phyloP scores from a whole-genome alignment of 2,888 invertebrate species.

The Sarcophaga caerulescens region DNA sequence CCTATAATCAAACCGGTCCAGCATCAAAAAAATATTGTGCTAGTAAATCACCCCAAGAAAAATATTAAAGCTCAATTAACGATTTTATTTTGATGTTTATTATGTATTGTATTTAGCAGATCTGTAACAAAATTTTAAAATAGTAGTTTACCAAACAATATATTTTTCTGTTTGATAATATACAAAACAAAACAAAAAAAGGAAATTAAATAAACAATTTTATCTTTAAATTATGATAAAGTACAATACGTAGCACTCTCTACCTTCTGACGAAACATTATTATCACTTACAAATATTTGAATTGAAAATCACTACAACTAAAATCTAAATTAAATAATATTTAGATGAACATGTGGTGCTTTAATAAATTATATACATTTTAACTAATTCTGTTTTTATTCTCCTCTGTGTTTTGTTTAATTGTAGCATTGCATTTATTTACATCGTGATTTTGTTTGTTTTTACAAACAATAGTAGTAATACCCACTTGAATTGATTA shows the following conservation, averaged over 20 bases:
- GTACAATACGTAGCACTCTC: not conserved
- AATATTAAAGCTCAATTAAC: constrained; percentile 11
- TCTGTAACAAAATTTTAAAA: constrained; percentile 23
- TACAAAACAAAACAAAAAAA: not conserved
- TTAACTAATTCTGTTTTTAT: not conserved
- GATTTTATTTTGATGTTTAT: not conserved
- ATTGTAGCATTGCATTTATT: constrained; percentile 38
- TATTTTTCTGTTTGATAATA: constrained; percentile 12
- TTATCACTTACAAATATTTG: constrained; percentile 10
- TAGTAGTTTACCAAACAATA: not conserved
- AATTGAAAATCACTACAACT: not conserved
- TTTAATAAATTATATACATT: constrained; percentile 3
- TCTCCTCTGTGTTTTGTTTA: not conserved
- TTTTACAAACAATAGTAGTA: not conserved
- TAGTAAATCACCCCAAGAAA: constrained; percentile 46
- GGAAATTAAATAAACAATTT: constrained; percentile 28
- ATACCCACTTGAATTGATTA: constrained; percentile 24
- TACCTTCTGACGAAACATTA: not conserved
- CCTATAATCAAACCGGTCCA: constrained; percentile 65
- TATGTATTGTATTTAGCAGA: not conserved
- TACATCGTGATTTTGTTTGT: constrained; percentile 27
- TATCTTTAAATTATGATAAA: constrained; percentile 20
- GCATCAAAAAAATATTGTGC: constrained; percentile 59
- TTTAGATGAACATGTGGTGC: not conserved
- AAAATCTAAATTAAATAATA: constrained; percentile 7